Conservation (phyloP, 2,797 vertebrate species). For the Labroides dimidiatus region DNA sequence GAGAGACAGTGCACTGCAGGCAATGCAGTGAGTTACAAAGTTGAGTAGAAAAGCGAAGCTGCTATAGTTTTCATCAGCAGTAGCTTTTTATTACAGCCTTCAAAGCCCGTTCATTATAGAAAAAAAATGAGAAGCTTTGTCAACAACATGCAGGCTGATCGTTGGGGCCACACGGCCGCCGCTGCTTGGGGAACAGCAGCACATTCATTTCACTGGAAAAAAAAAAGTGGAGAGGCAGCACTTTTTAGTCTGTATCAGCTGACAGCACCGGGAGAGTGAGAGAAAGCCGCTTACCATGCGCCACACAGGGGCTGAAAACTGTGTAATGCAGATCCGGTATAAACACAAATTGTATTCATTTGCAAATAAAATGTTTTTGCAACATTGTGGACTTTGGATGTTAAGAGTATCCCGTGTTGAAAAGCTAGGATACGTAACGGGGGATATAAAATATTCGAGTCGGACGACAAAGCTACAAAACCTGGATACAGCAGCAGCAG, state of each 20-base stretch:
- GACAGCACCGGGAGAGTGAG: constrained; percentile 62
- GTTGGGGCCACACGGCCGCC: constrained; percentile 42
- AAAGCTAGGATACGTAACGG: background rate
- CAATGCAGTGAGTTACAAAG: background rate
- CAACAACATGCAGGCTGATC: constrained; percentile 62
- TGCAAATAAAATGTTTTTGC: background rate
- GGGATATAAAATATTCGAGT: constrained; percentile 10
- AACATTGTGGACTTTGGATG: background rate
- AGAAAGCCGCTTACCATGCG: constrained; percentile 34
- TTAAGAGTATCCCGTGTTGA: background rate
- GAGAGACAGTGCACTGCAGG: background rate
- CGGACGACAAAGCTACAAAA: background rate
- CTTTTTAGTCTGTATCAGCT: constrained; percentile 69
- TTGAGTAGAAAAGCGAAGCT: background rate
- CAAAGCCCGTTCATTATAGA: constrained; percentile 18
- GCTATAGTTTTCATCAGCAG: constrained; percentile 29
- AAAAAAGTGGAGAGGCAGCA: constrained; percentile 76
- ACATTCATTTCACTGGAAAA: constrained; percentile 55
- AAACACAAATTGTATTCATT: constrained; percentile 12
- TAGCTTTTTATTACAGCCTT: constrained; percentile 3
- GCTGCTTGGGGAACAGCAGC: constrained; percentile 52
- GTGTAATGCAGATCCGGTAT: background rate
- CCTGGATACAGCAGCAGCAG: constrained; percentile 35
- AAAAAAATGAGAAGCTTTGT: constrained; percentile 64
- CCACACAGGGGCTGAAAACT: constrained; percentile 4